phyloP scores from a whole-genome alignment of 2,113 vertebrate genomes.

The Agelaius tricolor region DNA sequence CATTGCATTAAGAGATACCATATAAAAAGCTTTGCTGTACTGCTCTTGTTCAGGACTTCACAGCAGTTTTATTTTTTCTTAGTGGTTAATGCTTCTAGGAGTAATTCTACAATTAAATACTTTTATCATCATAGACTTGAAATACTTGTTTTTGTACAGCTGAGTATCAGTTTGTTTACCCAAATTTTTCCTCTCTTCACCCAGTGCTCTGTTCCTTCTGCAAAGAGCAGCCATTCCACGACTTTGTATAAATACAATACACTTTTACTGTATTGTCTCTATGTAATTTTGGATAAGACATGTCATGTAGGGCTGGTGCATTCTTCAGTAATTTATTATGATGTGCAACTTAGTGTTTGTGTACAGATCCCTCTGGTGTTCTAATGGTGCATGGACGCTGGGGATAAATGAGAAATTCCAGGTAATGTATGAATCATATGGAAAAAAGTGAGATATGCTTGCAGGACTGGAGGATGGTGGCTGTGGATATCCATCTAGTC shows the following conservation, averaged over 20 bases:
- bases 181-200: background rate
- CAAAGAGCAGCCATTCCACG: background rate
- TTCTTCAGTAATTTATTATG: background rate
- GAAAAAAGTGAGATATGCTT: background rate
- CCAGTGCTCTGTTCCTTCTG: background rate
- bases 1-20: background rate
- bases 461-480: background rate
- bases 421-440: background rate
- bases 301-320: background rate
- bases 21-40: background rate
- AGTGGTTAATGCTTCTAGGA: background rate
- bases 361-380: background rate
- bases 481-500: background rate
- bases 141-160: background rate
- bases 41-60: background rate
- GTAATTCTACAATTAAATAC: background rate
- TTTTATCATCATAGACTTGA: background rate
- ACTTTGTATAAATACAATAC: background rate
- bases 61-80: background rate
- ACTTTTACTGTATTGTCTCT: background rate
- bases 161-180: background rate
- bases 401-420: background rate
- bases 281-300: background rate
- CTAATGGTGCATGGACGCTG: fast-evolving
- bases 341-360: background rate